Conservation (phyloP, 2,113 vertebrate species). For the Etia nguti region DNA sequence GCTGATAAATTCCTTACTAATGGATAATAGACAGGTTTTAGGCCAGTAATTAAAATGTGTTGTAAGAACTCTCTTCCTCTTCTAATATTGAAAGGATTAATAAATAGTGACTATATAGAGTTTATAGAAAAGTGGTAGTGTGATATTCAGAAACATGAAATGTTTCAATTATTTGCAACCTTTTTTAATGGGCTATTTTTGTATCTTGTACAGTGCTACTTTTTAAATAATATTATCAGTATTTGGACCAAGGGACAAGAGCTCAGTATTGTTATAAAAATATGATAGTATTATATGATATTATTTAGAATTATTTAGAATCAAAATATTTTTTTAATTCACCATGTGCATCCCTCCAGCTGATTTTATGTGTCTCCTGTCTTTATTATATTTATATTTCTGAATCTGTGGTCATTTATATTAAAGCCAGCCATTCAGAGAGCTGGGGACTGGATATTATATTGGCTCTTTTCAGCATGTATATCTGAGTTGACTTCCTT, state of each 20-base stretch:
- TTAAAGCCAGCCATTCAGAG: background rate
- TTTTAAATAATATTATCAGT: background rate
- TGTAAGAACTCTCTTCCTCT: background rate
- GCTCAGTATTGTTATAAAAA: background rate
- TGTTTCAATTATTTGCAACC: background rate
- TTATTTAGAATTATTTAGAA: background rate
- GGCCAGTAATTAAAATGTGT: background rate
- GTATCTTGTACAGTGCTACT: background rate
- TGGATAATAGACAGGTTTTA: background rate
- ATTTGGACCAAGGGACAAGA: background rate
- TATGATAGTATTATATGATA: background rate
- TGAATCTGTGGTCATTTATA: background rate
- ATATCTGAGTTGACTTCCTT: background rate
- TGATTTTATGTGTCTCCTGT: background rate
- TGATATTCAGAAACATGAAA: background rate
- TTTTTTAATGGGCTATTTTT: background rate
- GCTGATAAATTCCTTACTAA: background rate
- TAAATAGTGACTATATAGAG: background rate
- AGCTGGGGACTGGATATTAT: background rate
- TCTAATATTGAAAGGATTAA: background rate
- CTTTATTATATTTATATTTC: background rate
- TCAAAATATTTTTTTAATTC: background rate
- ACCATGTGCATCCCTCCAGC: background rate
- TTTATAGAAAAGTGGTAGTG: background rate
- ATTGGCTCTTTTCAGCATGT: conserved; percentile 6